Conservation (phyloP, 1,140 invertebrate species). For the Calosoma granatense region DNA sequence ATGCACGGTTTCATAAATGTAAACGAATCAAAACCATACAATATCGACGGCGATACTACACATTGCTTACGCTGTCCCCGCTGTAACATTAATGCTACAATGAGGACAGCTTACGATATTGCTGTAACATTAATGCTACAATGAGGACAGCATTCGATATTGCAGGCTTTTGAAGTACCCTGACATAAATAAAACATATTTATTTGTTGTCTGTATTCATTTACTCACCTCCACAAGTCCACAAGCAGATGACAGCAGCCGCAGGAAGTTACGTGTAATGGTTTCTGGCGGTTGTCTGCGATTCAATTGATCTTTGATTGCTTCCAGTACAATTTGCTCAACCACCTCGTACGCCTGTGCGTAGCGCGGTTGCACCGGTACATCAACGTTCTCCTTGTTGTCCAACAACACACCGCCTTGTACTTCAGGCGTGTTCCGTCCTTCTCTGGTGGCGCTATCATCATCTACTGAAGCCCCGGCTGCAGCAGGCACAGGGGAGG, state of each 20-base stretch:
- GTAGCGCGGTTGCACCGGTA: constrained; percentile 46
- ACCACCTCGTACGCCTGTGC: constrained; percentile 55
- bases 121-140: too few species aligned
- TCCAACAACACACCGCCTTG: background rate
- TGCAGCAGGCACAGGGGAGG: constrained; percentile 30
- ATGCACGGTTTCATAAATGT: too few species aligned
- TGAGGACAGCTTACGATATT: too few species aligned
- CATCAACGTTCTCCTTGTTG: constrained; percentile 27
- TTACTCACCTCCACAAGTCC: constrained; percentile 68
- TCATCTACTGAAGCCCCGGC: constrained; percentile 39
- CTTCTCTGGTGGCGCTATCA: background rate
- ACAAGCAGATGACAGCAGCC: constrained; percentile 70
- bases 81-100: too few species aligned
- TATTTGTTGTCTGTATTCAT: too few species aligned
- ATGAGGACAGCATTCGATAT: too few species aligned
- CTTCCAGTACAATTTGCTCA: constrained; percentile 73
- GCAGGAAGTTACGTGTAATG: constrained; percentile 79
- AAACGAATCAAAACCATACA: too few species aligned
- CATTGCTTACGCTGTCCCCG: too few species aligned
- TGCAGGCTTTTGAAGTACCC: too few species aligned
- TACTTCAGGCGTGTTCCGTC: background rate
- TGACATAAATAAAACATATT: too few species aligned
- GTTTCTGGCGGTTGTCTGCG: constrained; percentile 75
- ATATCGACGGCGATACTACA: too few species aligned
- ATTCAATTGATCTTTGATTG: constrained; percentile 77